Conservation (phyloP, 1,140 invertebrate species). For the Pachypeltis micranthus region DNA sequence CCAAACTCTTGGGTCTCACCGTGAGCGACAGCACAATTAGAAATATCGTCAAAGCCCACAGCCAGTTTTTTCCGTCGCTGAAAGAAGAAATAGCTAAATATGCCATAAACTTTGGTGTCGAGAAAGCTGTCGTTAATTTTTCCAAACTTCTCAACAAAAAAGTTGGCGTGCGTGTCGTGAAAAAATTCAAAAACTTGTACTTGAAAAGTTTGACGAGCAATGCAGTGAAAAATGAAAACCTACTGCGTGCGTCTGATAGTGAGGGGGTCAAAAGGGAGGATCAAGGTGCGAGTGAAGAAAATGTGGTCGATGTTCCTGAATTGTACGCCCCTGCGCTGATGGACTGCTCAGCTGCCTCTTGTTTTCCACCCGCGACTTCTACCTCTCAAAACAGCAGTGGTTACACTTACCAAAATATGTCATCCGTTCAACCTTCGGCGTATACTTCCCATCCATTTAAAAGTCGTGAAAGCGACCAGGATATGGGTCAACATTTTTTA, state of each 20-base stretch:
- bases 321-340: background rate
- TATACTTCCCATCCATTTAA: background rate
- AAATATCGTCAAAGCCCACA: conserved; percentile 33
- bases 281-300: too few relatives aligned
- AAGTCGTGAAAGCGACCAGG: background rate
- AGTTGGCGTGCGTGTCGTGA: conserved; percentile 29
- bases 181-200: conserved; percentile 33
- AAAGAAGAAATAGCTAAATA: conserved; percentile 34
- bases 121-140: conserved; percentile 30
- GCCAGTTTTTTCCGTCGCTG: conserved; percentile 29
- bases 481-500: background rate
- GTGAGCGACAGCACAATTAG: conserved; percentile 35
- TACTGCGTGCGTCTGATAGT: too few relatives aligned
- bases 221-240: too few relatives aligned
- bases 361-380: background rate
- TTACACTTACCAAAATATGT: background rate
- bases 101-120: conserved; percentile 31
- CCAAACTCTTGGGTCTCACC: conserved; percentile 28
- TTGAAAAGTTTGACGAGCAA: too few relatives aligned
- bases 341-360: background rate
- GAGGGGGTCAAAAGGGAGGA: too few relatives aligned
- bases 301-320: background rate
- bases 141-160: conserved; percentile 28
- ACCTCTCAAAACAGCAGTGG: background rate
- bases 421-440: background rate